These are phyloP conservation scores for Drosophila eohydei DNA, from an alignment of 2,888 invertebrate genomes.

Conservation along the genomic window DNA sequence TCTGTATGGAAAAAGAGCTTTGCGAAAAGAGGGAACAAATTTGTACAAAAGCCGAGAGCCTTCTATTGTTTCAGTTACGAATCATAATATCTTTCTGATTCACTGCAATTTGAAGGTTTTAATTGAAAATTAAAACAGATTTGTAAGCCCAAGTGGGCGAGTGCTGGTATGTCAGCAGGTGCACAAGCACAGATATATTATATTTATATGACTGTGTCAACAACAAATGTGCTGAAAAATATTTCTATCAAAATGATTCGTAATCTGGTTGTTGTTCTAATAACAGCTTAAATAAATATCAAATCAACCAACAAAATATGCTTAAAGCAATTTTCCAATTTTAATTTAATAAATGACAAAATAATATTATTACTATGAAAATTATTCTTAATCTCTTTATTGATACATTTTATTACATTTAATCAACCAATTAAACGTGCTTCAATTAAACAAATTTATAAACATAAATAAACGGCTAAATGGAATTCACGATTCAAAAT, in stretches of 20 bases:
- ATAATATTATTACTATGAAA: neutral
- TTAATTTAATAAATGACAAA: neutral
- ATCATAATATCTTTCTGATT: slow-evolving; percentile 32
- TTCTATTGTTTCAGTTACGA: slow-evolving; percentile 10
- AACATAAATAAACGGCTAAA: neutral
- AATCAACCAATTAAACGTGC: neutral
- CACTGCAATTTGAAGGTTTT: slow-evolving; percentile 26
- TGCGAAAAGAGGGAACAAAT: slow-evolving; percentile 14
- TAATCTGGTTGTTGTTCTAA: neutral
- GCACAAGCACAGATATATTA: neutral
- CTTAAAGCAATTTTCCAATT: neutral
- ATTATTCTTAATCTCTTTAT: neutral
- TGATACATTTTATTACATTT: neutral
- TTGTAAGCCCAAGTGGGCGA: slow-evolving; percentile 14
- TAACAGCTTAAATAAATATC: neutral
- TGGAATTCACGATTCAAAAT: neutral
- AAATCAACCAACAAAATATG: neutral
- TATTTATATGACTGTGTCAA: neutral
- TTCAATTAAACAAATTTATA: neutral
- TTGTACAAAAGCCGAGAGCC: slow-evolving; percentile 10
- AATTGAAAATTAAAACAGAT: slow-evolving; percentile 34
- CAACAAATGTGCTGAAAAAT: neutral
- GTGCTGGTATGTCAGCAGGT: neutral
- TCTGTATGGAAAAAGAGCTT: neutral
- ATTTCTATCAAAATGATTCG: neutral